Base-by-base conservation (phyloP, 2,113 vertebrate species). In the Nannobrachium achirus region DNA sequence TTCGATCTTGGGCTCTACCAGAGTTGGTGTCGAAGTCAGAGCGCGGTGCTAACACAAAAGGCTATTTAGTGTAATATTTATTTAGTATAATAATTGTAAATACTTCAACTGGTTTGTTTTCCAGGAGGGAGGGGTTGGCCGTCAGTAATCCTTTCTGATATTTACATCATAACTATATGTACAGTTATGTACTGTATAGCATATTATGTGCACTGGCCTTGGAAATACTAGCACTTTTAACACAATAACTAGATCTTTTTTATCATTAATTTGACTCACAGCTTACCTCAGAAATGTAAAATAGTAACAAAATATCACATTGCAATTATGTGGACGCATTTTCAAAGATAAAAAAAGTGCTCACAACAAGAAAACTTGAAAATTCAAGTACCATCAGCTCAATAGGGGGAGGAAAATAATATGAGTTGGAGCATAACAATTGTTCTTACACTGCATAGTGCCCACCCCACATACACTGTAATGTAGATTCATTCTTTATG, bases 301-400 rank as follows among this genome's bases (percentile, higher is more conserved):
- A 44, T 7, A 25, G 10, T 52, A 52, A 41, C 38, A 33, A 25
- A 56, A 41, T 53, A 33, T 3, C 25, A 46, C 48, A 42, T 58
- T 74, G 25, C 11, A 41, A 7, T 15, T 18, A 56, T n/a, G 10
- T 1, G 1, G 50, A 19, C 4, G 11, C 9, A 48, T 16, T 11
- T 7, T 51, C 7, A 20, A 13, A 71, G 20, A n/a, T 11, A 64
- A 11, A 73, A 64, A 63, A 73, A 71, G 40, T 63, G 25, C 66
- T 49, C 18, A 59, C n/a, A 66, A 48, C 1, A 78, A 56, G 10
- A 48, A 65, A 69, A 46, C 10, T 69, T 61, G 57, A 0, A 69
- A 61, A 74, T 74, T 46, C 11, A 76, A 65, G 69, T 56, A 73
- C 46, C 14, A 56, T n/a, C 15, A 52, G 52, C 40, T 66, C 45